A percentile compares a stretch with the other conserved stretches of the same genome.
phyloP scores from a whole-genome alignment of 2,888 invertebrate genomes.

The Drosophila longiperda region DNA sequence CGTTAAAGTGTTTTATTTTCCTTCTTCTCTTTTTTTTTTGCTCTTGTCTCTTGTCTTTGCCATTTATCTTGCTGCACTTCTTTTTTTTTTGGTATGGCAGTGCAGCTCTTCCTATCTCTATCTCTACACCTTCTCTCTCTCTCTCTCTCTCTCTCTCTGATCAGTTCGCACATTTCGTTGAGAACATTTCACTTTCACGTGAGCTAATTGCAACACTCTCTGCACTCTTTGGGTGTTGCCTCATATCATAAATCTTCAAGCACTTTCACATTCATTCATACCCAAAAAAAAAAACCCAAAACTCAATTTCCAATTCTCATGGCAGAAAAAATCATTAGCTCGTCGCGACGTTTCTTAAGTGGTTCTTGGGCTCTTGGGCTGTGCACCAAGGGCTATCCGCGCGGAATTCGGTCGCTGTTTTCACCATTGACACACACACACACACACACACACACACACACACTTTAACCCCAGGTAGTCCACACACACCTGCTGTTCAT shows the following conservation, averaged over 20 bases:
- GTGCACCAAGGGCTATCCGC: conserved; percentile 29
- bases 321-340: conserved; percentile 65
- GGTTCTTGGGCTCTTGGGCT: conserved; percentile 38
- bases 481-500: conserved; percentile 55
- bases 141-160: background rate
- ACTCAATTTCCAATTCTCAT: conserved; percentile 8
- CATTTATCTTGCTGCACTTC: conserved; percentile 52
- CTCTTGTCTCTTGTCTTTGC: conserved; percentile 23
- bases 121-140: conserved; percentile 15
- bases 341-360: conserved; percentile 75
- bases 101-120: background rate
- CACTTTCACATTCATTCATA: conserved; percentile 76
- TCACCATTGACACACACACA: conserved; percentile 9
- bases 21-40: background rate
- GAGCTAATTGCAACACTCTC: conserved; percentile 67
- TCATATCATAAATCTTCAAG: conserved; percentile 75
- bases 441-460: conserved; percentile 1
- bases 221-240: conserved; percentile 56
- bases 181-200: conserved; percentile 77
- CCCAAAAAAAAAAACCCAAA: conserved; percentile 12
- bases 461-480: background rate
- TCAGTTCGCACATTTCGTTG: conserved; percentile 63
- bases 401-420: conserved; percentile 34
- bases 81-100: conserved; percentile 4
- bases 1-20: conserved; percentile 74